A percentile compares a stretch with the other conserved stretches of the same genome.
Conservation (phyloP, 30 jellyfish, hydroid and myxozoan species). For the Phacellophora camtschatica region DNA sequence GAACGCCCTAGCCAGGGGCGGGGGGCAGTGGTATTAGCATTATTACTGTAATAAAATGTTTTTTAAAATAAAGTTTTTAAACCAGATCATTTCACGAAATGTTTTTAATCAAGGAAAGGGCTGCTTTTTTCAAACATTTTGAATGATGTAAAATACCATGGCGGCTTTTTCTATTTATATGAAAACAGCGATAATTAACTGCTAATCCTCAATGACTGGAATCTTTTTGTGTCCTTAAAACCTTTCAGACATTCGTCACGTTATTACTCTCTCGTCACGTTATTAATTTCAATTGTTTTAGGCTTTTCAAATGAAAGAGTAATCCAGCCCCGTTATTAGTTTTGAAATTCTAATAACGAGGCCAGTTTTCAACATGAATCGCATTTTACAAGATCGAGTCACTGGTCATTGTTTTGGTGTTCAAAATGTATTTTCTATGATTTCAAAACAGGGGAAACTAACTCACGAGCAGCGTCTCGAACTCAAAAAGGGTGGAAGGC, state of each 20-base stretch:
- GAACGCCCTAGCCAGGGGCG: not conserved
- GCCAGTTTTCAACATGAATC: slow-evolving; percentile 3
- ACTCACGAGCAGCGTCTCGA: slow-evolving; percentile 16
- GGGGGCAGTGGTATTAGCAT: not conserved
- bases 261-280: too few relatives aligned
- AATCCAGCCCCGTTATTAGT: not conserved
- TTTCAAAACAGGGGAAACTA: slow-evolving; percentile 1
- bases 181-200: too few relatives aligned
- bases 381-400: not conserved
- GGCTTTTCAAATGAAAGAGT: not conserved
- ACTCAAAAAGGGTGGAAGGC: not conserved
- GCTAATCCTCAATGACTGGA: too few relatives aligned
- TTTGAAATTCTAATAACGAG: not conserved
- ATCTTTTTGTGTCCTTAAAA: too few relatives aligned
- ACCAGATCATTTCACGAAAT: too few relatives aligned
- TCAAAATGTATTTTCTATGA: not conserved
- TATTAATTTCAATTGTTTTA: too few relatives aligned
- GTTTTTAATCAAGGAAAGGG: too few relatives aligned
- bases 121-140: too few relatives aligned
- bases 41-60: not conserved
- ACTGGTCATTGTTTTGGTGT: not conserved
- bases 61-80: not conserved
- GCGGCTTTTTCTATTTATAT: too few relatives aligned
- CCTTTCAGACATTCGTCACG: too few relatives aligned
- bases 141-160: too few relatives aligned